These are phyloP conservation scores for Eristalinus sepulchralis DNA, from an alignment of 2,888 invertebrate genomes.

Conservation along the genomic window DNA sequence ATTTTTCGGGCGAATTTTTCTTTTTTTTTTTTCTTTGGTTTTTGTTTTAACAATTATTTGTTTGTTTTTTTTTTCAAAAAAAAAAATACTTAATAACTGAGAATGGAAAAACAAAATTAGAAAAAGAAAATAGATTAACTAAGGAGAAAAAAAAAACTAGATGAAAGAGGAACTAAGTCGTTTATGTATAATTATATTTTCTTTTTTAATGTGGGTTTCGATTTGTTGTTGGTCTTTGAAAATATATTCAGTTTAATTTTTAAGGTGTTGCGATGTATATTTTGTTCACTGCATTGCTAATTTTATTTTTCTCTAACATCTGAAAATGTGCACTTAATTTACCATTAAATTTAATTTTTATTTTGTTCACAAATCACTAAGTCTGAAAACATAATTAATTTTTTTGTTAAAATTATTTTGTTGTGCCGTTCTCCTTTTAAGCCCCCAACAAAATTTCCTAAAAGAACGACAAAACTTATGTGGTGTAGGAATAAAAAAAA, in stretches of 20 bases:
- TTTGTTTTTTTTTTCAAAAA: neutral
- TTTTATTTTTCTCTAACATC: too few relatives aligned
- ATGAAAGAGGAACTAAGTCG: slow-evolving; percentile 3
- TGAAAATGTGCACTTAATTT: too few relatives aligned
- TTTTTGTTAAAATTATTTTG: too few relatives aligned
- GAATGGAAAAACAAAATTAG: slow-evolving; percentile 35
- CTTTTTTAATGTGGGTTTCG: slow-evolving; percentile 41
- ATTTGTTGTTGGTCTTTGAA: neutral
- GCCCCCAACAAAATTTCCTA: too few relatives aligned
- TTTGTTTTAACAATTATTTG: slow-evolving; percentile 1
- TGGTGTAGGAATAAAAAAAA: too few relatives aligned
- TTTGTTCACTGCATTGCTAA: too few relatives aligned
- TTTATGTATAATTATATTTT: slow-evolving; percentile 12
- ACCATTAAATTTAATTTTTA: too few relatives aligned
- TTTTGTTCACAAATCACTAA: too few relatives aligned
- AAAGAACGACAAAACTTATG: too few relatives aligned
- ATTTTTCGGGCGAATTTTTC: slow-evolving; percentile 60
- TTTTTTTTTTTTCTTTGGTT: slow-evolving; percentile 24
- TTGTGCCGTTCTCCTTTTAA: too few relatives aligned
- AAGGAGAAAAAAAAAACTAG: slow-evolving; percentile 15
- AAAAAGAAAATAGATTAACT: neutral
- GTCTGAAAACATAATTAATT: too few relatives aligned
- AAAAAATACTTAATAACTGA: slow-evolving; percentile 19
- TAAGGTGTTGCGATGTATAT: neutral
- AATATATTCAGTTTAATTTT: neutral